These are phyloP conservation scores for Rhinopomastus cyanomelas DNA, from an alignment of 2,113 vertebrate genomes.

Conservation along the genomic window DNA sequence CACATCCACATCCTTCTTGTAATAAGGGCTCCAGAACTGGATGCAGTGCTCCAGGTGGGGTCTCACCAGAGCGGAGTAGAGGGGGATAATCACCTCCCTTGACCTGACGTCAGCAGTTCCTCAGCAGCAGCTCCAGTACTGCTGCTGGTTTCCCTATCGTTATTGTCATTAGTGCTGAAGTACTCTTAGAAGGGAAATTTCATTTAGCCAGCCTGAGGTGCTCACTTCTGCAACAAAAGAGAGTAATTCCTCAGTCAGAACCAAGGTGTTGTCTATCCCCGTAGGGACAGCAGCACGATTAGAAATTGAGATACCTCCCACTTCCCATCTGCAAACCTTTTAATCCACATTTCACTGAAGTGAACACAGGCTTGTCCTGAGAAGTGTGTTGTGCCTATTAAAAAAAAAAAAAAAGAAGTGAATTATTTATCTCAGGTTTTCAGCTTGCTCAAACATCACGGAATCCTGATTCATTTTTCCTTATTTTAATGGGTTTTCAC, in stretches of 20 bases:
- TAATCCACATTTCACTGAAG: neutral
- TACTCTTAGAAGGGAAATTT: slow-evolving; percentile 38
- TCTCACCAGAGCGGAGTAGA: no score
- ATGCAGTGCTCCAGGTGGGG: no score
- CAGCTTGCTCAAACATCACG: slow-evolving; percentile 51
- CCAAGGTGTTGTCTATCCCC: slow-evolving; percentile 6
- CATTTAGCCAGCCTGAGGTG: slow-evolving; percentile 34
- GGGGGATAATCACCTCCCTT: no score
- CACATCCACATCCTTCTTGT: no score
- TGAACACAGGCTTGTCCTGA: neutral
- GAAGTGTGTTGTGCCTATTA: neutral
- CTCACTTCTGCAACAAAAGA: slow-evolving; percentile 53
- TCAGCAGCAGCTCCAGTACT: slow-evolving; percentile 3
- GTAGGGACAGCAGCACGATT: slow-evolving; percentile 8
- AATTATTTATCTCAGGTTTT: slow-evolving; percentile 51
- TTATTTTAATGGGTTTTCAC: slow-evolving; percentile 41
- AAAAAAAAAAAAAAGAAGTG: neutral
- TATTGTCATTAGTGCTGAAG: slow-evolving; percentile 48
- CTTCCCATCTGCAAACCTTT: neutral
- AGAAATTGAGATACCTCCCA: slow-evolving; percentile 27
- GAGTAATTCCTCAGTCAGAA: slow-evolving; percentile 58
- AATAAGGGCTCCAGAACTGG: no score
- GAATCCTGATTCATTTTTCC: slow-evolving; percentile 44
- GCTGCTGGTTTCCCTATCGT: slow-evolving; percentile 18
- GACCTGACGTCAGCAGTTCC: slow-evolving; percentile 36